phyloP scores from a whole-genome alignment of 2,888 invertebrate genomes.

The Nephrotoma appendiculata region DNA sequence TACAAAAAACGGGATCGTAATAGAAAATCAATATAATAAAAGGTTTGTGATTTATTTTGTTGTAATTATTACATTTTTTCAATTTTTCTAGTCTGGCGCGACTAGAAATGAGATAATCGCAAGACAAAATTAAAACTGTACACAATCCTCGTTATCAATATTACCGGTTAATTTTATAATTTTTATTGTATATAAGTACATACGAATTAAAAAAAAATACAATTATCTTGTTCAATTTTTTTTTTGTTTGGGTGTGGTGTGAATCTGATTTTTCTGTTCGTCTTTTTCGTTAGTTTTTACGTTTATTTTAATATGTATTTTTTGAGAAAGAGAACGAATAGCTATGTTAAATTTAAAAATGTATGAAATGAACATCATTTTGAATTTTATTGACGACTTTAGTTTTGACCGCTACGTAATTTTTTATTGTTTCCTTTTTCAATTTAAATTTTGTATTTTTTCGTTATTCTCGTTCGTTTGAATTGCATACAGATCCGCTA shows the following conservation, averaged over 20 bases:
- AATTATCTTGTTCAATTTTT: not conserved
- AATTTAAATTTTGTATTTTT: not conserved
- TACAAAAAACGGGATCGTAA: not conserved
- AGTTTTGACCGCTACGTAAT: conserved; percentile 6
- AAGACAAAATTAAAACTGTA: not conserved
- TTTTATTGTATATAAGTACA: not conserved
- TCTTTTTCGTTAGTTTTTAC: not conserved
- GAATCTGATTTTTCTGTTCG: not conserved
- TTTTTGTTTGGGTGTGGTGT: conserved; percentile 6
- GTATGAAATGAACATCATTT: not conserved
- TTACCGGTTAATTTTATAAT: not conserved
- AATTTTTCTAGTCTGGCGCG: not conserved
- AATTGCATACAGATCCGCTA: not conserved
- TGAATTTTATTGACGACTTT: conserved; percentile 3
- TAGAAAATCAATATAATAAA: not conserved
- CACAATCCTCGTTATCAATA: not conserved
- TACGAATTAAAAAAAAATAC: not conserved
- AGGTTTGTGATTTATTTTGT: not conserved
- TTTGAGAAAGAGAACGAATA: not conserved
- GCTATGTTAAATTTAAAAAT: not conserved
- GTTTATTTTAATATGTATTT: not conserved
- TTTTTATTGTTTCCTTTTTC: not conserved
- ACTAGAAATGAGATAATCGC: not conserved
- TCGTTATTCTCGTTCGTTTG: not conserved
- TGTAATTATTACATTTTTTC: not conserved